phyloP scores from a whole-genome alignment of 2,797 vertebrate species.

The Paguma larvata region DNA sequence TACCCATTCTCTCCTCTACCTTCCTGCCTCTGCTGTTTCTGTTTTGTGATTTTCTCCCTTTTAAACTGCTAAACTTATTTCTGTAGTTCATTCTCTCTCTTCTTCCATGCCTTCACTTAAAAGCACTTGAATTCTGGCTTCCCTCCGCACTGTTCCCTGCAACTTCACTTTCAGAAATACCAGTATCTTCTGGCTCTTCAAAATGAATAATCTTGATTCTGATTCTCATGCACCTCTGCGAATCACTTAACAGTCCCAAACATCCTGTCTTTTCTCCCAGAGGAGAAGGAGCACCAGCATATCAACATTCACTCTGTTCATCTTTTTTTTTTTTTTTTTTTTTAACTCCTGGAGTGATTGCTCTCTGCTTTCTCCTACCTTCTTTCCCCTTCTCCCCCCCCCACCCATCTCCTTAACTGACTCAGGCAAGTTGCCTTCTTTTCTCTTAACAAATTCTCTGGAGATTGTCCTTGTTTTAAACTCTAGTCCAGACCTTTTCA shows the following conservation, averaged over 20 bases:
- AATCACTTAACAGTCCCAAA: background rate
- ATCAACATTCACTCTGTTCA: background rate
- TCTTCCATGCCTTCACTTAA: background rate
- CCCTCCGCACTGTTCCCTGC: background rate
- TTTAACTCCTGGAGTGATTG: background rate
- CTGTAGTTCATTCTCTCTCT: background rate
- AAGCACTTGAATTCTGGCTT: background rate
- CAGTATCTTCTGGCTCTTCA: background rate
- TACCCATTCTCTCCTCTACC: background rate
- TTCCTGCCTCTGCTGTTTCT: background rate
- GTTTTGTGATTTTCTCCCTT: background rate
- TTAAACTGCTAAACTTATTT: background rate
- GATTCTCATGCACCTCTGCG: background rate
- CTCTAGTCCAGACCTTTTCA: background rate
- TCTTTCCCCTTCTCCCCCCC: background rate
- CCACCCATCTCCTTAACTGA: background rate
- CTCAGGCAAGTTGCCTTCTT: background rate
- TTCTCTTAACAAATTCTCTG: constrained; percentile 38
- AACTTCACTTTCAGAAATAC: background rate
- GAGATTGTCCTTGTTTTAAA: background rate
- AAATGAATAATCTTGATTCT: background rate
- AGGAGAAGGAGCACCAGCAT: background rate
- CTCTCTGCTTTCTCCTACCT: background rate
- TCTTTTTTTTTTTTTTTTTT: background rate
- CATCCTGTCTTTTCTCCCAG: background rate